These are phyloP conservation scores for Coelinius sp. DNA, from an alignment of 2,888 invertebrate species.

Conservation along the genomic window DNA sequence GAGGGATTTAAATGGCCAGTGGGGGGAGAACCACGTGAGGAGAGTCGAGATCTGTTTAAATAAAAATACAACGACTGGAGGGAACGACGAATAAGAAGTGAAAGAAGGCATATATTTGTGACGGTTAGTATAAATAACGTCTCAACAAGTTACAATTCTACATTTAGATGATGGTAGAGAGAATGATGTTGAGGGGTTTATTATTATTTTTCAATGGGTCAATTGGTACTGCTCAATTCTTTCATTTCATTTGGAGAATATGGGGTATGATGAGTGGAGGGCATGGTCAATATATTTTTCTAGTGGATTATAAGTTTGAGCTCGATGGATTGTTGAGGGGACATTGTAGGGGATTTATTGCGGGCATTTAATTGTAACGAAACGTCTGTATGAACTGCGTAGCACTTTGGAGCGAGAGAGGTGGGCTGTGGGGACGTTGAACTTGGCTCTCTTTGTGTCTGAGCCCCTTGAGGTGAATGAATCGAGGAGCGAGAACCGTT, in stretches of 20 bases:
- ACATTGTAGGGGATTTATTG: background rate
- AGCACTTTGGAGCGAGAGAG: conserved; percentile 7
- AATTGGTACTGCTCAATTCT: too few species aligned
- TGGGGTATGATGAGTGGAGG: too few species aligned
- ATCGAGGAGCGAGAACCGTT: background rate
- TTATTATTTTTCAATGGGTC: background rate
- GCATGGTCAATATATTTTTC: too few species aligned
- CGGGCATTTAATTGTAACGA: background rate
- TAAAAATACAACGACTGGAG: conserved; percentile 17
- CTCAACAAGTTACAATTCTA: conserved; percentile 22
- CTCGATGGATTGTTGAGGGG: background rate
- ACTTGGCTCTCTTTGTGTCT: conserved; percentile 21
- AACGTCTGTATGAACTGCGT: conserved; percentile 13
- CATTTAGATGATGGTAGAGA: background rate
- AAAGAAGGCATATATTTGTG: conserved; percentile 29
- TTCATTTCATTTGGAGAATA: too few species aligned
- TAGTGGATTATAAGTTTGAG: background rate
- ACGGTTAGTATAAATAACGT: conserved; percentile 40
- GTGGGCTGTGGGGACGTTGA: conserved; percentile 16
- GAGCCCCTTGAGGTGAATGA: conserved; percentile 2
- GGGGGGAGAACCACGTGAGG: conserved; percentile 2
- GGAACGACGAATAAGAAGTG: conserved; percentile 13
- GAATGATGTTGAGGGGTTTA: background rate
- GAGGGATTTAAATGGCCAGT: conserved; percentile 12
- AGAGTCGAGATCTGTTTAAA: conserved; percentile 7